phyloP scores from a whole-genome alignment of 2,113 vertebrate genomes.

The Proteles cristata region DNA sequence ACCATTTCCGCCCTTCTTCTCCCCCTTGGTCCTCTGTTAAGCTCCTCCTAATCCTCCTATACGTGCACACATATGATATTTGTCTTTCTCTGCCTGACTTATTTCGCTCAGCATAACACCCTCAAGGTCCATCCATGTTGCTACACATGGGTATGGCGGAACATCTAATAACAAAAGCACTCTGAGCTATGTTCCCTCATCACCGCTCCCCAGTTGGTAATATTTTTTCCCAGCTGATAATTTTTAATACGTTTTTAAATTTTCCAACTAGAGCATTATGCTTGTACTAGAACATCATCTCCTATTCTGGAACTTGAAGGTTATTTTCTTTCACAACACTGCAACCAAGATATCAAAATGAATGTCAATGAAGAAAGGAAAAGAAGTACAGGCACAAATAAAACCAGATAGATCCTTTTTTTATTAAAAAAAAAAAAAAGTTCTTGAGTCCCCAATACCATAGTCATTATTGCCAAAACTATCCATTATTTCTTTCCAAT shows the following conservation, averaged over 20 bases:
- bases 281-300: not conserved
- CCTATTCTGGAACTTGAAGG: not conserved
- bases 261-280: not conserved
- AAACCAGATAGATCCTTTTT: not conserved
- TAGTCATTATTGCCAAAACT: not conserved
- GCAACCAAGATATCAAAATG: not conserved
- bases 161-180: not conserved
- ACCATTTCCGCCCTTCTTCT: no score
- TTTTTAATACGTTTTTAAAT: not conserved
- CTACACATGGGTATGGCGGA: no score
- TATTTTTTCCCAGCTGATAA: not conserved
- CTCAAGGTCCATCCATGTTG: no score
- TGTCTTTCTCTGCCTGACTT: no score
- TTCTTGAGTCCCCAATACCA: not conserved
- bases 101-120: no score
- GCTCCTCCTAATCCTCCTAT: no score
- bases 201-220: not conserved
- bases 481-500: not conserved
- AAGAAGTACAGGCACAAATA: not conserved
- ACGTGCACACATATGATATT: no score
- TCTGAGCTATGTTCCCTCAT: not conserved
- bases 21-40: no score
- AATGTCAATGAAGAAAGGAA: conserved; percentile 1
- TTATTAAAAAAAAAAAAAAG: not conserved
- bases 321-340: not conserved